phyloP scores from a whole-genome alignment of 1,140 invertebrate genomes.

The Formica selysi region DNA sequence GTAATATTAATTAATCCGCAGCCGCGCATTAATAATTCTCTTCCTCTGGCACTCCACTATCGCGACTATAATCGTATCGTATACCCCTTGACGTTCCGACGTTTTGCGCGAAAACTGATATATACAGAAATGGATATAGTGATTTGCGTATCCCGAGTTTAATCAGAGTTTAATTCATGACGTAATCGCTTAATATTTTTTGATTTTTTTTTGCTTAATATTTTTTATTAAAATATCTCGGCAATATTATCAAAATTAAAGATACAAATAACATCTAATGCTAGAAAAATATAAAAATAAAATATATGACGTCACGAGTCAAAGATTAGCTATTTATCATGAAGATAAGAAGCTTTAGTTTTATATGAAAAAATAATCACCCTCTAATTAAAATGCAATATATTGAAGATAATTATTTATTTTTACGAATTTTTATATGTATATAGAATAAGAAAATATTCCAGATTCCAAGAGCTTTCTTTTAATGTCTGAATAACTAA shows the following conservation, averaged over 20 bases:
- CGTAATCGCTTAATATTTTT: too few relatives aligned
- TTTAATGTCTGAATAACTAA: neutral
- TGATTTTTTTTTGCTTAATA: too few relatives aligned
- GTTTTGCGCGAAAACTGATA: neutral
- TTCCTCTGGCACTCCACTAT: neutral
- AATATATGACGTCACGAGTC: neutral
- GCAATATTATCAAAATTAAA: too few relatives aligned
- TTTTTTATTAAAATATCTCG: too few relatives aligned
- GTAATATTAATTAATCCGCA: conserved; percentile 86
- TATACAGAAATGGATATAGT: neutral
- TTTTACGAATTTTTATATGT: neutral
- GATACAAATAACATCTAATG: neutral
- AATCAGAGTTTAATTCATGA: neutral
- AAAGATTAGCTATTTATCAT: neutral
- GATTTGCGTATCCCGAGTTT: neutral
- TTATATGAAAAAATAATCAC: neutral
- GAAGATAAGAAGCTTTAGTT: neutral
- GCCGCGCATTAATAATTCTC: conserved; percentile 81
- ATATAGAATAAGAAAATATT: neutral
- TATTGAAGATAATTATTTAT: too few relatives aligned
- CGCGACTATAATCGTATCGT: neutral
- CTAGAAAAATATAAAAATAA: neutral
- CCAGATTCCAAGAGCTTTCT: neutral
- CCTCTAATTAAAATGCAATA: neutral
- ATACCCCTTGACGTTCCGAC: neutral